Conservation (phyloP, 2,888 invertebrate genomes). For the Lasius fuliginosus region DNA sequence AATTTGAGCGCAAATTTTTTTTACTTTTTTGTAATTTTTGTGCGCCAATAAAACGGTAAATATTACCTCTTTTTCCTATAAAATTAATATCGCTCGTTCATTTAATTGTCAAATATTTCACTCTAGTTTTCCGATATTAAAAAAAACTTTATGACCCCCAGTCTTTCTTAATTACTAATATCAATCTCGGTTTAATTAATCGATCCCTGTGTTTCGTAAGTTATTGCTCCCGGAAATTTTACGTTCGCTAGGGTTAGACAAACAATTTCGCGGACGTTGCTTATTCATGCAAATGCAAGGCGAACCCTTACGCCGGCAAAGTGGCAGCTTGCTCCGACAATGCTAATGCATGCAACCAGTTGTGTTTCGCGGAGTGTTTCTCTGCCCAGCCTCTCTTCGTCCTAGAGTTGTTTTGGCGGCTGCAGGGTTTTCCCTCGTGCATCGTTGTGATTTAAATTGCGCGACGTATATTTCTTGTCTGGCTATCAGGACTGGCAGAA, state of each 20-base stretch:
- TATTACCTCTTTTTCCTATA: conserved; percentile 21
- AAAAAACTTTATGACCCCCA: conserved; percentile 1
- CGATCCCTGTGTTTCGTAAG: not conserved
- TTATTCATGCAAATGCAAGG: conserved; percentile 77
- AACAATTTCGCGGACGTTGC: conserved; percentile 70
- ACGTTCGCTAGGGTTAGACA: conserved; percentile 51
- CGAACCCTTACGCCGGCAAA: conserved; percentile 56
- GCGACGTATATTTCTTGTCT: conserved; percentile 47
- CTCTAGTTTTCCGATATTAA: conserved; percentile 15
- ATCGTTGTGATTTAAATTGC: conserved; percentile 57
- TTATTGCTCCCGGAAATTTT: conserved; percentile 19
- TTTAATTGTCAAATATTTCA: conserved; percentile 23
- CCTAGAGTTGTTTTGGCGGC: conserved; percentile 52
- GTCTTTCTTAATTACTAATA: conserved; percentile 41
- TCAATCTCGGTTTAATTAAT: conserved; percentile 48
- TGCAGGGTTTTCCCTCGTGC: conserved; percentile 54
- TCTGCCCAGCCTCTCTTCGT: conserved; percentile 18
- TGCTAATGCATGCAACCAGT: conserved; percentile 51
- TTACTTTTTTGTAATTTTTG: not conserved
- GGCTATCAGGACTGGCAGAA: conserved; percentile 43
- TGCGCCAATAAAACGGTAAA: not conserved
- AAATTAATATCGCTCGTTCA: conserved; percentile 31
- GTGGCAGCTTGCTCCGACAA: conserved; percentile 55
- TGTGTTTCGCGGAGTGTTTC: conserved; percentile 55
- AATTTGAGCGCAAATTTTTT: not conserved